phyloP scores from a whole-genome alignment of 2,888 invertebrate genomes.

The Mantis religiosa region DNA sequence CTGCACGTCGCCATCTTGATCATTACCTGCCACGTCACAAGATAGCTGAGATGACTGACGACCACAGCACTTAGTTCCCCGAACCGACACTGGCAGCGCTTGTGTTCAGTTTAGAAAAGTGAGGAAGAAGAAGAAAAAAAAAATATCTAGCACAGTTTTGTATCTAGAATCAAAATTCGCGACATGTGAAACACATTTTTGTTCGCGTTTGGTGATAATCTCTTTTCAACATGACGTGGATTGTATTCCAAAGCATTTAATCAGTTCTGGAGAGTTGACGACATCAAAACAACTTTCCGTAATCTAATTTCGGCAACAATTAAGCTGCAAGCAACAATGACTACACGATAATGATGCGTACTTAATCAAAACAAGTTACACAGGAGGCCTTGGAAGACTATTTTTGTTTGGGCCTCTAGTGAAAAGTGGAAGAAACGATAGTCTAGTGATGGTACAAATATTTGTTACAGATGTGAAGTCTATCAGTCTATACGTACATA shows the following conservation, averaged over 20 bases:
- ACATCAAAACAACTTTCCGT: too few relatives aligned
- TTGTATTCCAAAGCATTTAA: too few relatives aligned
- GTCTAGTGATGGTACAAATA: neutral
- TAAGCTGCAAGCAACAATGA: too few relatives aligned
- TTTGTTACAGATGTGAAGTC: neutral
- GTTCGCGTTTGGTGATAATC: too few relatives aligned
- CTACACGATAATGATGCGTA: neutral
- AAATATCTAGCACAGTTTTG: neutral
- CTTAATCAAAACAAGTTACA: neutral
- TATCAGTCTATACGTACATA: neutral
- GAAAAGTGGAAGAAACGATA: neutral
- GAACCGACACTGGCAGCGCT: neutral
- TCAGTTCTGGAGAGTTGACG: too few relatives aligned
- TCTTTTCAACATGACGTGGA: too few relatives aligned
- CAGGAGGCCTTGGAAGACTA: neutral
- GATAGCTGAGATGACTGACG: neutral
- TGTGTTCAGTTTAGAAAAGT: neutral
- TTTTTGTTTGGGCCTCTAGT: neutral
- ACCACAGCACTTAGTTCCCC: neutral
- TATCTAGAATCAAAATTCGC: neutral
- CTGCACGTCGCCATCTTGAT: neutral
- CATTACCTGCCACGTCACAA: neutral
- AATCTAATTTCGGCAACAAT: too few relatives aligned
- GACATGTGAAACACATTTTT: too few relatives aligned
- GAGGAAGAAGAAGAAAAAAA: neutral